Conservation (phyloP, 2,797 vertebrate species). For the Alectoris magna region DNA sequence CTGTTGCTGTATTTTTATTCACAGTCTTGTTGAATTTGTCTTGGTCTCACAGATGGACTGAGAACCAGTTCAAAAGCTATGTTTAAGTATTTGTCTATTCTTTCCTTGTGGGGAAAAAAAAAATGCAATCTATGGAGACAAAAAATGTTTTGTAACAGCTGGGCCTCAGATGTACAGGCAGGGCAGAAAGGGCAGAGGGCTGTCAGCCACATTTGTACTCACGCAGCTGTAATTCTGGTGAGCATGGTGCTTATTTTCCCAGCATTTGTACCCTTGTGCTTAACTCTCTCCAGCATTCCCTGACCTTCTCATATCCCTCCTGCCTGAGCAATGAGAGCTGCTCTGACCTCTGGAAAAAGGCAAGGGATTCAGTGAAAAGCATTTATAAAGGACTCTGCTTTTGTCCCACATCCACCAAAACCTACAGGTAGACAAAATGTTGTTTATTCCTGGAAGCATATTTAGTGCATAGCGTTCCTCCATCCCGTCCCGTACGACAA, state of each 20-base stretch:
- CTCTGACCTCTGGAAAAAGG: background rate
- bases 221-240: background rate
- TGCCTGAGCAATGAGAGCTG: background rate
- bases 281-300: background rate
- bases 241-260: background rate
- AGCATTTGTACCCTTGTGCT: background rate
- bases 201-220: background rate
- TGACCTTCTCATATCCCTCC: background rate
- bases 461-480: background rate
- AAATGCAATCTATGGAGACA: background rate
- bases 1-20: conserved; percentile 52
- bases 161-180: background rate
- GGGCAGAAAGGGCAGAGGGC: background rate
- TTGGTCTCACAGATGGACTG: conserved; percentile 19
- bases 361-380: background rate
- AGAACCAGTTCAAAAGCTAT: background rate
- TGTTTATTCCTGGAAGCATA: background rate
- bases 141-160: conserved; percentile 21
- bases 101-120: background rate
- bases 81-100: conserved; percentile 12
- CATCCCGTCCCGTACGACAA: background rate
- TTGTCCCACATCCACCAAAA: background rate
- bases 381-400: background rate
- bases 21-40: conserved; percentile 49
- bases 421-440: background rate